Percentiles rank a stretch among this genome's conserved stretches.
Conservation (phyloP, 2,888 invertebrate genomes). For the Pterobdella sp. region DNA sequence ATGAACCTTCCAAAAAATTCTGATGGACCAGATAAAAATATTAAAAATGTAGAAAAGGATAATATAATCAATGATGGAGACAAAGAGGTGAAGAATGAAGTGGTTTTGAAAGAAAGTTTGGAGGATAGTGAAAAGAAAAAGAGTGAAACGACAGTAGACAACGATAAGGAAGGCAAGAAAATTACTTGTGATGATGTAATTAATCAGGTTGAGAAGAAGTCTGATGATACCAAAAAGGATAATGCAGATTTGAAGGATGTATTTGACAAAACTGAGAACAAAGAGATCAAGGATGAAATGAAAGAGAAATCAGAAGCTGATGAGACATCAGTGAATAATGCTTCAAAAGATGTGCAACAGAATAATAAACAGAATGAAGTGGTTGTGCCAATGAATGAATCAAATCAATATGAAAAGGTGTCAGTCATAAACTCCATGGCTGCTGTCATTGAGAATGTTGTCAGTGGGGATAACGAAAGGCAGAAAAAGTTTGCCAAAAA, state of each 20-base stretch:
- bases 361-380: neutral
- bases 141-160: slow-evolving; percentile 16
- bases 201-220: neutral
- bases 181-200: slow-evolving; percentile 4
- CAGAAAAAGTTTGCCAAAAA: neutral
- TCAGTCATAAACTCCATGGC: neutral
- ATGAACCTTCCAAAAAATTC: neutral
- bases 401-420: neutral
- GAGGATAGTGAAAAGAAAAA: slow-evolving; percentile 1
- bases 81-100: slow-evolving; percentile 25
- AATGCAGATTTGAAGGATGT: neutral
- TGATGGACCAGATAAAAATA: slow-evolving; percentile 15
- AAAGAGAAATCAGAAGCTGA: neutral
- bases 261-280: neutral
- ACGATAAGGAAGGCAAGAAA: neutral
- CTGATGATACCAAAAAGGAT: neutral
- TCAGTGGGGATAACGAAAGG: neutral
- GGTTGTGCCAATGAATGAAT: neutral
- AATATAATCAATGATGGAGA: slow-evolving; percentile 30
- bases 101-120: neutral
- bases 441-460: slow-evolving; percentile 1
- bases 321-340: neutral
- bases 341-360: neutral
- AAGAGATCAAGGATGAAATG: neutral
- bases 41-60: neutral